Conservation (phyloP, 2,888 invertebrate genomes). For the Strigamia crassipes region DNA sequence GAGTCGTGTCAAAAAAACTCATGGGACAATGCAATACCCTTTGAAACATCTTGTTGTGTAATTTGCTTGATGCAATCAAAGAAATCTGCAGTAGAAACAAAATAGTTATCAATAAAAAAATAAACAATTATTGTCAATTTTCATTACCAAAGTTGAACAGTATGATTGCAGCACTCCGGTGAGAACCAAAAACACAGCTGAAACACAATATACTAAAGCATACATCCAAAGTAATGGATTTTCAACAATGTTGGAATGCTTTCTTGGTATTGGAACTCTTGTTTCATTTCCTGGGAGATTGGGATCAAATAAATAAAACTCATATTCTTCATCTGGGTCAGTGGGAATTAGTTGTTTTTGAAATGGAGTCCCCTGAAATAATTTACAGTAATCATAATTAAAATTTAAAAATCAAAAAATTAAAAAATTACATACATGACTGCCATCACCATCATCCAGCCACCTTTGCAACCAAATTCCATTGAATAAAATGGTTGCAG, state of each 20-base stretch:
- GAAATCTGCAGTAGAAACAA: slow-evolving; percentile 50
- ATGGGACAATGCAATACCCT: slow-evolving; percentile 58
- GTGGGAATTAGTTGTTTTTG: background rate
- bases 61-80: slow-evolving; percentile 57
- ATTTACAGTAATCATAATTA: background rate
- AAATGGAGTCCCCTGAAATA: background rate
- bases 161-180: slow-evolving; percentile 57
- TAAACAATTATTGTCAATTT: background rate
- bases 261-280: background rate
- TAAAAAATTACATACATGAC: slow-evolving; percentile 49
- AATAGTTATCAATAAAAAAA: background rate
- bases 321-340: background rate
- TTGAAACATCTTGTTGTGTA: slow-evolving; percentile 58
- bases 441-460: slow-evolving; percentile 55
- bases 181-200: slow-evolving; percentile 59
- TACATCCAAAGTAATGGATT: slow-evolving; percentile 60
- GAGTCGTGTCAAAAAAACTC: slow-evolving; percentile 61
- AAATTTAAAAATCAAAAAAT: background rate
- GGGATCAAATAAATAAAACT: background rate
- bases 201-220: slow-evolving; percentile 60
- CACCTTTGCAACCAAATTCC: slow-evolving; percentile 55
- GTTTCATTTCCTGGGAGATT: background rate
- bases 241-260: slow-evolving; percentile 55
- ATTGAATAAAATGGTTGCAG: slow-evolving; percentile 56
- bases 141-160: slow-evolving; percentile 12